Evolutionary conservation across 2,888 invertebrate species (phyloP).

Genomic region (Camponotus fellah): DNA sequence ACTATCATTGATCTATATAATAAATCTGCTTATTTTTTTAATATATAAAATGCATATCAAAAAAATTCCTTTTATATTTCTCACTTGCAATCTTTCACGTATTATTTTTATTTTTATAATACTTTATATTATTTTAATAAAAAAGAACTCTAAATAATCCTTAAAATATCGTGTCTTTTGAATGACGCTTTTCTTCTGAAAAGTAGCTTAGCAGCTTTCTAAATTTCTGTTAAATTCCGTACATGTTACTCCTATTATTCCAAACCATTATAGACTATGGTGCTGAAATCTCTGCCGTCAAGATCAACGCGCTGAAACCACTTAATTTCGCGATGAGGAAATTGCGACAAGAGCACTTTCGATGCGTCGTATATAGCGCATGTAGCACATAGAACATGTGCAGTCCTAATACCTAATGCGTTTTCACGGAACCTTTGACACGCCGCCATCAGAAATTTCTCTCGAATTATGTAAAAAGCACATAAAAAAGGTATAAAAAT

Average conservation of each 20-base stretch:
- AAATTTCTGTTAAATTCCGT: background rate
- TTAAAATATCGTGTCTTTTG: background rate
- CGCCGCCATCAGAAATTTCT: background rate
- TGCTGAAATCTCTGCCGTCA: conserved; percentile 19
- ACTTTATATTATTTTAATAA: background rate
- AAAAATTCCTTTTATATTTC: too few species aligned
- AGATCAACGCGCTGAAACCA: conserved; percentile 14
- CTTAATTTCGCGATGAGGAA: conserved; percentile 33
- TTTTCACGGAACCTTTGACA: conserved; percentile 15
- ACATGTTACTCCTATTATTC: conserved; percentile 20
- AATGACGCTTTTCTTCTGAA: background rate
- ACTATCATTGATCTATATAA: too few species aligned
- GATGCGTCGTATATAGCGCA: background rate
- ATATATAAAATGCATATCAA: background rate
- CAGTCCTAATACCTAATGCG: conserved; percentile 13
- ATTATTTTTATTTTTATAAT: background rate
- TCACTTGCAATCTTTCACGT: background rate
- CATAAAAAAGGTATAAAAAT: background rate
- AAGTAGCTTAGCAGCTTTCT: background rate
- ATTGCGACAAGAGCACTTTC: conserved; percentile 30
- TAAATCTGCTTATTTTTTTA: background rate
- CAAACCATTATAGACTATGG: background rate
- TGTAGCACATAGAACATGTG: conserved; percentile 12
- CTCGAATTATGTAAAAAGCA: background rate
- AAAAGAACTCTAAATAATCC: too few species aligned